These are phyloP conservation scores for Salvator merianae DNA, from an alignment of 2,113 vertebrate genomes.

Conservation along the genomic window DNA sequence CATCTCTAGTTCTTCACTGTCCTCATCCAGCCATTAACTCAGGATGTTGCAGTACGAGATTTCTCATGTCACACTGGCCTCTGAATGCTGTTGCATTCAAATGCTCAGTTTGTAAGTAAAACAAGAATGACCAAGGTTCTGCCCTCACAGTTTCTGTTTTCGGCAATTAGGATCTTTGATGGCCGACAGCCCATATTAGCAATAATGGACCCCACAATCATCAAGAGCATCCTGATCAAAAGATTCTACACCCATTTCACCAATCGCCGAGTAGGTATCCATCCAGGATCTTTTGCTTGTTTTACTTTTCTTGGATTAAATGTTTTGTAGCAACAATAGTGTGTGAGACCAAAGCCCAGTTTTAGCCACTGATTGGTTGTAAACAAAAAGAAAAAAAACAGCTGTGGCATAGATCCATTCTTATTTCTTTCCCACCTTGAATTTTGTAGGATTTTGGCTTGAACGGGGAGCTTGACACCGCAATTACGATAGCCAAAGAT, in stretches of 20 bases:
- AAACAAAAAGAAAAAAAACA: background rate
- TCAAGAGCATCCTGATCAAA: constrained; percentile 81
- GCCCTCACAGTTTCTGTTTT: constrained; percentile 27
- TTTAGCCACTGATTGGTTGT: background rate
- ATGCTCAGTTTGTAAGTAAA: no score
- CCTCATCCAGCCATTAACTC: background rate
- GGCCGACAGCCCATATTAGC: constrained; percentile 72
- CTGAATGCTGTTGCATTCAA: background rate
- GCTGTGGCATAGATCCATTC: fast-evolving
- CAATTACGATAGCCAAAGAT: constrained; percentile 40
- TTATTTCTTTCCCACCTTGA: background rate
- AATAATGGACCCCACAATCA: constrained; percentile 72
- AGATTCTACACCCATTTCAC: constrained; percentile 79
- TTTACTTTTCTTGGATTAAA: no score
- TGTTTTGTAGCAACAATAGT: no score
- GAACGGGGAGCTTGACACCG: constrained; percentile 55
- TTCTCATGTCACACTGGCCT: no score
- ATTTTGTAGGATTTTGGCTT: constrained; percentile 59
- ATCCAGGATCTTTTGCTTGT: no score
- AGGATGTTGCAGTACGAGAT: background rate
- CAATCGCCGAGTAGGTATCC: constrained; percentile 73
- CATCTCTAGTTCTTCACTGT: no score
- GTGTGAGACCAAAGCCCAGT: no score
- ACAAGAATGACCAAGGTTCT: background rate
- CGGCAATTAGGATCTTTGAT: constrained; percentile 74